Conservation (phyloP, 1,140 invertebrate species). For the Caenorhabditis inopinata region DNA sequence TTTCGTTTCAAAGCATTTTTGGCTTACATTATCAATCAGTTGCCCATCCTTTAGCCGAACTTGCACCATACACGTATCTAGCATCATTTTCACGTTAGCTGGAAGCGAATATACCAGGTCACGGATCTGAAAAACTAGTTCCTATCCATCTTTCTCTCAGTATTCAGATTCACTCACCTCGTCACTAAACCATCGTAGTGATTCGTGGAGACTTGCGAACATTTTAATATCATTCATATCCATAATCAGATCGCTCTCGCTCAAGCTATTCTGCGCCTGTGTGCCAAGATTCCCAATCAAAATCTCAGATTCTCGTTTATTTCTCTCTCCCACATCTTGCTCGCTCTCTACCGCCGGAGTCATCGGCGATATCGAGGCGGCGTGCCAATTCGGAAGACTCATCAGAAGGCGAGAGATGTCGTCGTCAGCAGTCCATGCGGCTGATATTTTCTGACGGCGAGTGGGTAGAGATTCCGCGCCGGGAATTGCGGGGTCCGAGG, state of each 20-base stretch:
- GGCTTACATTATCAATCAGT: conserved; percentile 50
- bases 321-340: conserved; percentile 78
- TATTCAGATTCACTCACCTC: background rate
- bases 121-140: conserved; percentile 1
- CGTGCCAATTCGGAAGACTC: conserved; percentile 45
- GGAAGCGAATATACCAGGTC: conserved; percentile 12
- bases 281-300: conserved; percentile 71
- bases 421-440: conserved; percentile 87
- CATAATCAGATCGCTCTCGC: conserved; percentile 55
- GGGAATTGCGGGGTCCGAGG: background rate
- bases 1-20: no score
- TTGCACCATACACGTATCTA: conserved; percentile 47
- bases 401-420: conserved; percentile 73
- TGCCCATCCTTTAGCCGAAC: conserved; percentile 42
- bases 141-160: background rate
- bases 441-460: conserved; percentile 79
- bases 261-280: conserved; percentile 52
- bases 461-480: conserved; percentile 38
- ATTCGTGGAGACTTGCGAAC: conserved; percentile 85
- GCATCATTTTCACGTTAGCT: conserved; percentile 9
- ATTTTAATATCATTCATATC: conserved; percentile 67
- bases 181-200: conserved; percentile 74
- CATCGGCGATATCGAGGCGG: conserved; percentile 24
- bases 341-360: conserved; percentile 68
- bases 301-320: conserved; percentile 85